Percentiles rank a stretch among this genome's conserved stretches.
Conservation (phyloP, 53 echinoderm and acorn worm genomes). For the Mesocentrotus franciscanus region DNA sequence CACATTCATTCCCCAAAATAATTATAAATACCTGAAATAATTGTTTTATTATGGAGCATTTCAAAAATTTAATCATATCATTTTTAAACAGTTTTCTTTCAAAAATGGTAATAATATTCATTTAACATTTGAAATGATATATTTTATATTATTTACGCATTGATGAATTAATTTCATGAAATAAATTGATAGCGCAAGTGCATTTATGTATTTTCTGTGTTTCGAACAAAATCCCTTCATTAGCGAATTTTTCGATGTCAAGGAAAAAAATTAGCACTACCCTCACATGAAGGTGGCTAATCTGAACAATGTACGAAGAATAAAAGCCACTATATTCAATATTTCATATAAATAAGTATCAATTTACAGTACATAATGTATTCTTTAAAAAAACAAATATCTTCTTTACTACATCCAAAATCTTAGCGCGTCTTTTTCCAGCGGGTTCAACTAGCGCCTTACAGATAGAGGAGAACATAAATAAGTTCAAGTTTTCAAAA, state of each 20-base stretch:
- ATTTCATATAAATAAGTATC: conserved; percentile 69
- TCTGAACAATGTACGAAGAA: conserved; percentile 51
- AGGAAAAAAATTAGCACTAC: not conserved
- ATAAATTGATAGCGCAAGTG: not conserved
- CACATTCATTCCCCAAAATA: not conserved
- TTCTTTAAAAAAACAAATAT: conserved; percentile 49
- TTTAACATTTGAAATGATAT: too few species aligned
- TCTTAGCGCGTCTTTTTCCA: conserved; percentile 41
- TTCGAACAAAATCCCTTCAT: not conserved
- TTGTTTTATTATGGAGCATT: not conserved
- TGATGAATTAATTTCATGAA: not conserved
- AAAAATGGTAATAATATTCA: too few species aligned
- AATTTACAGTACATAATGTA: conserved; percentile 66
- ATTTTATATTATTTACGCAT: too few species aligned
- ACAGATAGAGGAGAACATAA: conserved; percentile 55
- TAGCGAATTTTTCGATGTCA: conserved; percentile 3
- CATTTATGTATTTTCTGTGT: not conserved
- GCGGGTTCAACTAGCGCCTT: conserved; percentile 7
- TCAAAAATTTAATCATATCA: not conserved
- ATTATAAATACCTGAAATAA: not conserved
- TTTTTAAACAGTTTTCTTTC: not conserved
- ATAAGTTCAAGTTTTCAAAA: conserved; percentile 60
- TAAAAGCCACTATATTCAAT: conserved; percentile 62
- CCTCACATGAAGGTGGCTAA: conserved; percentile 27
- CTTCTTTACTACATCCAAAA: conserved; percentile 17